These are phyloP conservation scores for Melipona quadrifasciata DNA, from an alignment of 1,140 invertebrate species.

Conservation along the genomic window DNA sequence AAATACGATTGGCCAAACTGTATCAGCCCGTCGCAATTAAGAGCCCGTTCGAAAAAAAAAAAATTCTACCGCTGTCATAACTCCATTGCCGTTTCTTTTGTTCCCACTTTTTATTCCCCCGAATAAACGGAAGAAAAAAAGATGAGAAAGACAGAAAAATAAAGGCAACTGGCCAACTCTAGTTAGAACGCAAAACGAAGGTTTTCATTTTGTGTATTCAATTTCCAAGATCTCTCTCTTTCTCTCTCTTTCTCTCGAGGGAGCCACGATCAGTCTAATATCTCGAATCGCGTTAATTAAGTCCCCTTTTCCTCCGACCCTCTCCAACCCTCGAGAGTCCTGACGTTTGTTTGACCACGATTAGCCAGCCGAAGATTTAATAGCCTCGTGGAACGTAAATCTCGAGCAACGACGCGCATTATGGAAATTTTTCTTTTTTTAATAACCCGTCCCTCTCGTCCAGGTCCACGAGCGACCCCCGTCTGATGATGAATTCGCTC, in stretches of 20 bases:
- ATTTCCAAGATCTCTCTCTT: neutral
- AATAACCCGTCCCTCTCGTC: conserved; percentile 2
- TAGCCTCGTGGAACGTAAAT: conserved; percentile 11
- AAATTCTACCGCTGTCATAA: conserved; percentile 26
- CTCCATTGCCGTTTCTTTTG: neutral
- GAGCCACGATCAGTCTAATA: conserved; percentile 19
- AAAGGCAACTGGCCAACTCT: neutral
- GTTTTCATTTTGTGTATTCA: conserved; percentile 26
- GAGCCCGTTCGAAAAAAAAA: conserved; percentile 3
- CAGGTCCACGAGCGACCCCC: neutral
- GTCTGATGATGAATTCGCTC: conserved; percentile 8
- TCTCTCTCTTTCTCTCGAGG: neutral
- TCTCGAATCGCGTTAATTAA: conserved; percentile 37
- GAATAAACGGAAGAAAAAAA: neutral
- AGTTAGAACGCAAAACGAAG: neutral
- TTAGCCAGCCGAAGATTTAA: conserved; percentile 17
- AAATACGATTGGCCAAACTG: neutral
- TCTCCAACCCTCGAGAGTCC: too few species aligned
- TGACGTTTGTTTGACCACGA: neutral
- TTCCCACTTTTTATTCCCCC: neutral
- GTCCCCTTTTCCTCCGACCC: neutral
- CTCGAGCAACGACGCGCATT: neutral
- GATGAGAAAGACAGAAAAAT: neutral
- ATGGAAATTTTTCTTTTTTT: conserved; percentile 30
- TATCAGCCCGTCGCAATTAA: conserved; percentile 26